Conservation (phyloP, 2,797 vertebrate species). For the Apodemus agrarius region DNA sequence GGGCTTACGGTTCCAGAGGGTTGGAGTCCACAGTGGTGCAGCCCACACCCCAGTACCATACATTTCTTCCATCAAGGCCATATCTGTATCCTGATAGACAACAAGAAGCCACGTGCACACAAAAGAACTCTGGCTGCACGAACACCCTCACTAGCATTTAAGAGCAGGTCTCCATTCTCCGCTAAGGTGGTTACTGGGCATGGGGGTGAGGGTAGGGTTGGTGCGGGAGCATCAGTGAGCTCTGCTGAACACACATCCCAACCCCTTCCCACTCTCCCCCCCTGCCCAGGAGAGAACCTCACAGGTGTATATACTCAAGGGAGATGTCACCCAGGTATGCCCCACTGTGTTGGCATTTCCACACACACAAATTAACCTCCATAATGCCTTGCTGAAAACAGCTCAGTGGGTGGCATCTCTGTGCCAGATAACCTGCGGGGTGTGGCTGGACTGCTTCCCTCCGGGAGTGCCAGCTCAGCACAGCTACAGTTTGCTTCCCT, state of each 20-base stretch:
- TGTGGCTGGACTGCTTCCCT: not conserved
- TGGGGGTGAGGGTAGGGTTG: not conserved
- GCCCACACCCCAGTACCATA: not conserved
- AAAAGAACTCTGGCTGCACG: accelerated
- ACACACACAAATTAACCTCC: not conserved
- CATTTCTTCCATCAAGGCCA: not conserved
- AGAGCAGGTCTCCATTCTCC: accelerated
- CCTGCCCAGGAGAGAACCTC: not conserved
- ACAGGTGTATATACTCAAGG: accelerated
- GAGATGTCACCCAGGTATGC: accelerated
- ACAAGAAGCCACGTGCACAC: not conserved
- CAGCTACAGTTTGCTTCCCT: not conserved
- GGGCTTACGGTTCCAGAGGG: not conserved
- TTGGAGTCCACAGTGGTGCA: not conserved
- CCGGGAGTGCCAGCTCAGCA: accelerated
- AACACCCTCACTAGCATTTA: too few relatives aligned
- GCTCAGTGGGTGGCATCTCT: accelerated
- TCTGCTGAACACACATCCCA: not conserved
- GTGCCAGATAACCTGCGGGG: not conserved
- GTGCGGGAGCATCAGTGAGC: accelerated
- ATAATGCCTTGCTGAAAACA: not conserved
- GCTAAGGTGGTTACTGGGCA: accelerated
- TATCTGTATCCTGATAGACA: not conserved
- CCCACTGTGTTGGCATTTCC: accelerated
- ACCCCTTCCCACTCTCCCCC: too few relatives aligned